Conservation (phyloP, 2,888 invertebrate species). For the Watsonalla binaria region DNA sequence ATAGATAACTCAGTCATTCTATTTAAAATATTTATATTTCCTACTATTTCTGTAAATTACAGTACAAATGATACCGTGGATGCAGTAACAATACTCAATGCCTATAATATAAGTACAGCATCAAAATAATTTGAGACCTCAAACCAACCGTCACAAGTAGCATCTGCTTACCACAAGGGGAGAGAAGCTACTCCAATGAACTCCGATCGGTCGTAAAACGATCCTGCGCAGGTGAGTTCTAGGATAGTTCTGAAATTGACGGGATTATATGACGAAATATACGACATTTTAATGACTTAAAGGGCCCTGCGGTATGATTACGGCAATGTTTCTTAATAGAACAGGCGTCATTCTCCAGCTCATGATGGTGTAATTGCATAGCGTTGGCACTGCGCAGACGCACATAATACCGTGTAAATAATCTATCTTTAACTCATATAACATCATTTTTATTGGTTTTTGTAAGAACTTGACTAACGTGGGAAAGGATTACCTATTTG, state of each 20-base stretch:
- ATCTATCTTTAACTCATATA: constrained; percentile 3
- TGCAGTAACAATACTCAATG: too few species aligned
- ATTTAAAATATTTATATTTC: too few species aligned
- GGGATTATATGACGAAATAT: constrained; percentile 22
- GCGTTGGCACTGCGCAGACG: constrained; percentile 9
- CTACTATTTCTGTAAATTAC: too few species aligned
- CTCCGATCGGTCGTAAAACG: not conserved
- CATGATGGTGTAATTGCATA: constrained; percentile 24
- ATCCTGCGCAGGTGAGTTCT: not conserved
- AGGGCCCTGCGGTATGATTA: constrained; percentile 28
- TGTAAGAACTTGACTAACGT: too few species aligned
- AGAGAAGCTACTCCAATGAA: too few species aligned
- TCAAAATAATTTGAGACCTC: too few species aligned
- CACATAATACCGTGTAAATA: constrained; percentile 12
- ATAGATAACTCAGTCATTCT: too few species aligned
- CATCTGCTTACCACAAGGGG: too few species aligned
- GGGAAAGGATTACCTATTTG: too few species aligned
- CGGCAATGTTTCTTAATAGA: constrained; percentile 27
- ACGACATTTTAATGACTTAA: constrained; percentile 27
- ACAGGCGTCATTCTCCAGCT: constrained; percentile 24
- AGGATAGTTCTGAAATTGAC: constrained; percentile 3
- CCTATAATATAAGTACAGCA: too few species aligned
- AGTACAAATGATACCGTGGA: too few species aligned
- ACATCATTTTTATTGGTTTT: constrained; percentile 1
- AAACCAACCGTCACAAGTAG: too few species aligned